Conservation (phyloP, 1,140 invertebrate genomes). For the Vanessa atalanta region DNA sequence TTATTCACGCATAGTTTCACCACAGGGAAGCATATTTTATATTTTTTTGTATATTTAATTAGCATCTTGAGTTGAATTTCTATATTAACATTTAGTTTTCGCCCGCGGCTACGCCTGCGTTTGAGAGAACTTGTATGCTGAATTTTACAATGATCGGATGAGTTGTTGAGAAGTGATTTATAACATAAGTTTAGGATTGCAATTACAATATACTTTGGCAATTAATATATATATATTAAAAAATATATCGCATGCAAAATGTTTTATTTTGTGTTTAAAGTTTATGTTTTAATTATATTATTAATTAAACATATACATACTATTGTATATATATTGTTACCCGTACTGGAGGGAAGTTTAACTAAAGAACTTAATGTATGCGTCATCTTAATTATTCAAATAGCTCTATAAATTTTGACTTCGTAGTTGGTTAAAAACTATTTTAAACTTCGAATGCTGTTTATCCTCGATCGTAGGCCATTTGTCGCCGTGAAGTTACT, state of each 20-base stretch:
- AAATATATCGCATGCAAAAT: neutral
- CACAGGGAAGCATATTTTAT: constrained; percentile 16
- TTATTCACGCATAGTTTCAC: constrained; percentile 8
- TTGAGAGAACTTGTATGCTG: no score
- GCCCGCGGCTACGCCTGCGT: no score
- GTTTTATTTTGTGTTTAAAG: neutral
- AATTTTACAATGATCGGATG: no score
- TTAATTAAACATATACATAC: neutral
- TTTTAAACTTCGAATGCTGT: constrained; percentile 25
- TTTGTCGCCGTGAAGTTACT: constrained; percentile 71
- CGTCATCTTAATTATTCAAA: no score
- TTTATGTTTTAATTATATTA: neutral
- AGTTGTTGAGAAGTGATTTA: no score
- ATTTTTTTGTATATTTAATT: constrained; percentile 10
- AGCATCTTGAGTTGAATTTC: constrained; percentile 13
- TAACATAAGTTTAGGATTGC: no score
- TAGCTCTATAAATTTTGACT: neutral
- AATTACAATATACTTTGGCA: no score
- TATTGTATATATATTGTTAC: neutral
- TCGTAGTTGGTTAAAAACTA: neutral
- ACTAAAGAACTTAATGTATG: neutral
- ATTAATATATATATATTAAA: no score
- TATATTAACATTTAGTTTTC: neutral
- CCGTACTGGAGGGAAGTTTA: neutral
- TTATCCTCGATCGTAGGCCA: constrained; percentile 64